These are phyloP conservation scores for Leptodirus hochenwartii DNA, from an alignment of 2,888 invertebrate genomes.

Conservation along the genomic window DNA sequence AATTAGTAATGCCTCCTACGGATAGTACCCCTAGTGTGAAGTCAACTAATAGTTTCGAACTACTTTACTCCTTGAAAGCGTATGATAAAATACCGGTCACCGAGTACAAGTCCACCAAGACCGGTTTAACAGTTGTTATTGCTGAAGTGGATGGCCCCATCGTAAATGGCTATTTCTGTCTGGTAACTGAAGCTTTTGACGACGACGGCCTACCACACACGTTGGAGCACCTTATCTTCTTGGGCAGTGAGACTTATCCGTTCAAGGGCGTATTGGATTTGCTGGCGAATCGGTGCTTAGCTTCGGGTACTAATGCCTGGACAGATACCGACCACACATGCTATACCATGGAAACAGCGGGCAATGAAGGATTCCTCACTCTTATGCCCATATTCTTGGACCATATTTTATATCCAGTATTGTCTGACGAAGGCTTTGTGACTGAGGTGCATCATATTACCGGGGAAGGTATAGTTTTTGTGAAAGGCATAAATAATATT, in stretches of 20 bases:
- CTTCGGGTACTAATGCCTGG: slow-evolving; percentile 85
- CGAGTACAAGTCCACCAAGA: slow-evolving; percentile 60
- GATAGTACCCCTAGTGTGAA: slow-evolving; percentile 23
- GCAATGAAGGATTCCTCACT: slow-evolving; percentile 70
- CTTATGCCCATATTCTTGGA: slow-evolving; percentile 83
- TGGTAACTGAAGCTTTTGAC: slow-evolving; percentile 80
- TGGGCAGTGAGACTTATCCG: slow-evolving; percentile 79
- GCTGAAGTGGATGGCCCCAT: slow-evolving; percentile 82
- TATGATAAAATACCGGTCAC: slow-evolving; percentile 58
- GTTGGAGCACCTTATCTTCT: slow-evolving; percentile 77
- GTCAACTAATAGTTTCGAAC: slow-evolving; percentile 29
- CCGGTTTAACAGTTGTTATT: slow-evolving; percentile 65
- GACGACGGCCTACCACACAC: slow-evolving; percentile 90
- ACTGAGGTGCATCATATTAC: slow-evolving; percentile 90
- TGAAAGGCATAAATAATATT: no score
- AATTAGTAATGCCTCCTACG: slow-evolving; percentile 20
- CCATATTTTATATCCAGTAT: slow-evolving; percentile 69
- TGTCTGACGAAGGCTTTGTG: slow-evolving; percentile 62
- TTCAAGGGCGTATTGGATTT: slow-evolving; percentile 80
- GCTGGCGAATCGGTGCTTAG: slow-evolving; percentile 74
- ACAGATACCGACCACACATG: slow-evolving; percentile 77
- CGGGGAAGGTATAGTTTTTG: slow-evolving; percentile 66
- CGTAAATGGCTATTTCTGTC: slow-evolving; percentile 71
- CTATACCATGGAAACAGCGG: slow-evolving; percentile 78
- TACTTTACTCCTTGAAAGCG: slow-evolving; percentile 43